These are phyloP conservation scores for Lepidotrigona ventralis DNA, from an alignment of 1,140 invertebrate species.

Conservation along the genomic window DNA sequence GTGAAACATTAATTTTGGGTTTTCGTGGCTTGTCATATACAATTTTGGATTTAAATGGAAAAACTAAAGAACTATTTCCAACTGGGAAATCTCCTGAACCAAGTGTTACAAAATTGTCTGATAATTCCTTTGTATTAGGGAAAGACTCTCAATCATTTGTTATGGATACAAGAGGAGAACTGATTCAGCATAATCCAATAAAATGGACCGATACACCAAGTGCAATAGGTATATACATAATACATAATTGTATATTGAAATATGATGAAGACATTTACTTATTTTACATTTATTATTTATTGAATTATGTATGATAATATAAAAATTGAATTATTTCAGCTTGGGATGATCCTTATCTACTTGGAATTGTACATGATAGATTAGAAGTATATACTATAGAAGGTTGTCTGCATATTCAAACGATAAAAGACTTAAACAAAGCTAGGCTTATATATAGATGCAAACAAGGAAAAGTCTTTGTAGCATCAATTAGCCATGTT, in stretches of 20 bases:
- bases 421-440: slow-evolving; percentile 83
- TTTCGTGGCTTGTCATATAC: slow-evolving; percentile 78
- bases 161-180: slow-evolving; percentile 87
- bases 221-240: slow-evolving; percentile 83
- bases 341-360: slow-evolving; percentile 94
- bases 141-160: slow-evolving; percentile 92
- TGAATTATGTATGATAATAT: background rate
- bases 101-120: slow-evolving; percentile 87
- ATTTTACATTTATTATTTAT: background rate
- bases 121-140: slow-evolving; percentile 88
- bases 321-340: slow-evolving; percentile 81
- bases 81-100: slow-evolving; percentile 93
- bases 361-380: slow-evolving; percentile 90
- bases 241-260: slow-evolving; percentile 54
- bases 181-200: slow-evolving; percentile 85
- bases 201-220: slow-evolving; percentile 92
- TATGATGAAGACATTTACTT: background rate
- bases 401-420: slow-evolving; percentile 82
- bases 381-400: slow-evolving; percentile 92
- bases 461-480: slow-evolving; percentile 89
- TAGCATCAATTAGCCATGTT: slow-evolving; percentile 91
- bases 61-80: slow-evolving; percentile 90
- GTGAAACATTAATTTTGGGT: slow-evolving; percentile 75
- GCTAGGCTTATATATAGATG: slow-evolving; percentile 86
- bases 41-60: slow-evolving; percentile 79